Evolutionary conservation across 2,797 vertebrate genomes (phyloP).

Genomic region (Xiphophorus birchmanni): DNA sequence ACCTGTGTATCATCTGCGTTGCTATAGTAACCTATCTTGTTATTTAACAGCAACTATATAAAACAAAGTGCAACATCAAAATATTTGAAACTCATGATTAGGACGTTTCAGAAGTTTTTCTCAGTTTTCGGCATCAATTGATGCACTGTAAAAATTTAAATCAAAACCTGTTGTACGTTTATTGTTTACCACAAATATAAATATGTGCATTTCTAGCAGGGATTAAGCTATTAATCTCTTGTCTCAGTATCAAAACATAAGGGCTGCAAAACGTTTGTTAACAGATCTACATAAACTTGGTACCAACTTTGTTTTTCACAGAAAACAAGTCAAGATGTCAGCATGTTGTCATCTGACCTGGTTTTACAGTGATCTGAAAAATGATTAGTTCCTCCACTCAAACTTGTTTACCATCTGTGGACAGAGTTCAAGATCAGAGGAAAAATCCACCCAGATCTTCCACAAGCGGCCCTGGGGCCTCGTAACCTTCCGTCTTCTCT

Average conservation of each 20-base stretch:
- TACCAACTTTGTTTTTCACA: background rate
- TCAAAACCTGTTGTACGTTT: background rate
- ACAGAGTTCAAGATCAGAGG: conserved; percentile 58
- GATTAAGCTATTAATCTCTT: background rate
- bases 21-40: background rate
- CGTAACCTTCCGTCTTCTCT: conserved; percentile 41
- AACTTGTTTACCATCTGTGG: conserved; percentile 58
- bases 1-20: background rate
- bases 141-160: background rate
- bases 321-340: background rate
- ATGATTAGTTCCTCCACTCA: conserved; percentile 77
- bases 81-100: background rate
- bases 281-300: background rate
- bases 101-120: background rate
- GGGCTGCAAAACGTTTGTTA: background rate
- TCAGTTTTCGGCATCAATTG: background rate
- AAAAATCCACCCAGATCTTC: conserved; percentile 61
- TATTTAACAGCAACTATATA: background rate
- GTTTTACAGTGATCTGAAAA: conserved; percentile 51
- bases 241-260: background rate
- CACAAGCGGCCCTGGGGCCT: conserved; percentile 52
- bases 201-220: background rate
- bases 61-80: background rate
- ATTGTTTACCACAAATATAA: background rate
- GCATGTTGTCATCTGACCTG: conserved; percentile 29